Base-by-base conservation (phyloP, 2,888 invertebrate genomes). In the Eucera pruinosa region DNA sequence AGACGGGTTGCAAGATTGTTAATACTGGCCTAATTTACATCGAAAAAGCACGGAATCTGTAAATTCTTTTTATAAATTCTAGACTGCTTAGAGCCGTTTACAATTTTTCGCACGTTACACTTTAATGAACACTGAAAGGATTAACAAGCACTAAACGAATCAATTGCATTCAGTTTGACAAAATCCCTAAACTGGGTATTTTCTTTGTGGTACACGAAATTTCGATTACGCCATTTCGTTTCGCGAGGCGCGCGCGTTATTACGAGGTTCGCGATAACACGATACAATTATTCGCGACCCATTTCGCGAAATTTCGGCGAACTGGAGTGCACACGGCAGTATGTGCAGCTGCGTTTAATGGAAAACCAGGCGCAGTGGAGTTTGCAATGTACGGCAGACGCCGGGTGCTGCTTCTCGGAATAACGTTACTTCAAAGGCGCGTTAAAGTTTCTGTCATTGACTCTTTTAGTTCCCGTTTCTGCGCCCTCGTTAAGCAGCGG, bases 361-460 rank as follows among this genome's bases (percentile, higher is more conserved):
- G 76, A 75, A 75, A 75, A 65, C 64, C 58, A 57, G 73, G 61
- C 20, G 36, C 62, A 27, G 47, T 23, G 18, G 36, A 74, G 43
- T 74, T 74, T 55, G 55, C 48, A 45, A 20, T 47, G 43, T n/a
- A n/a, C n/a, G n/a, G n/a, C n/a, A n/a, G n/a, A n/a, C n/a, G n/a
- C n/a, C n/a, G n/a, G n/a, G n/a, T n/a, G n/a, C n/a, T n/a, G n/a
- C n/a, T n/a, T n/a, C 18, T 3, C 1, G 27, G 72, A 33, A 54
- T 41, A 60, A 60, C 33, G 47, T 66, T 65, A 27, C 76, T 76
- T 75, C 75, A 75, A 75, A 75, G 72, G 76, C 76, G 60, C 48
- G 58, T 58, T 65, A 66, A 75, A 75, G 60, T 75, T 75, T 75
- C 75, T 66, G 66, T 65, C 76, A 75, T 75, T 66, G 75, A 75